phyloP scores from a whole-genome alignment of 1,140 invertebrate species.

The Drosophila nikananu region DNA sequence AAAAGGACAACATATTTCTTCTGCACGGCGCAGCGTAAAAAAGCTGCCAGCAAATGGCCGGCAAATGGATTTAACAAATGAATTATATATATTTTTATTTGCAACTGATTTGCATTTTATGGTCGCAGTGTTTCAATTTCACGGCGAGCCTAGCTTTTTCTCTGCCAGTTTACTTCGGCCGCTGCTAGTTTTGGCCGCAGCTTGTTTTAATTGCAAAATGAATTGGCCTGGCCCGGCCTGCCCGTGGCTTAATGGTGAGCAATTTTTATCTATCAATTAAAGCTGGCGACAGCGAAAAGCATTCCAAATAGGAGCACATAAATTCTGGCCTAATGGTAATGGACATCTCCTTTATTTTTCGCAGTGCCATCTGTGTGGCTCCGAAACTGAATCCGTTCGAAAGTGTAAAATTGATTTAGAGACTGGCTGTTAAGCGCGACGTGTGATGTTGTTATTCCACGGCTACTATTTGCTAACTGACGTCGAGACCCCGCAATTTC shows the following conservation, averaged over 20 bases:
- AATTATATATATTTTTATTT: constrained; percentile 70
- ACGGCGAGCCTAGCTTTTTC: background rate
- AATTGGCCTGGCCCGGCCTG: constrained; percentile 49
- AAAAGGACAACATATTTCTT: constrained; percentile 83
- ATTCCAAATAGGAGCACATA: constrained; percentile 59
- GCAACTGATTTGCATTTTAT: constrained; percentile 76
- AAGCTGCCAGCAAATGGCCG: constrained; percentile 67
- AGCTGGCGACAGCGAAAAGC: constrained; percentile 63
- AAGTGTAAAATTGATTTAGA: constrained; percentile 21
- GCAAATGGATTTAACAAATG: constrained; percentile 80
- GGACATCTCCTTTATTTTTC: constrained; percentile 19
- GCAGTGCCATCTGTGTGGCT: constrained; percentile 13
- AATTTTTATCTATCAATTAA: constrained; percentile 82
- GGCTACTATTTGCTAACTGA: background rate
- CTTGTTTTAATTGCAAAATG: constrained; percentile 81
- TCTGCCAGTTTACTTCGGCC: background rate
- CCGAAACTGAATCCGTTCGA: constrained; percentile 8
- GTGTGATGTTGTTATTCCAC: background rate
- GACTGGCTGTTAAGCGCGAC: background rate
- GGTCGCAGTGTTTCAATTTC: constrained; percentile 53
- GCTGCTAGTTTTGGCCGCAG: constrained; percentile 53
- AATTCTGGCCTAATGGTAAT: constrained; percentile 43
- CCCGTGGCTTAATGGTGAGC: constrained; percentile 62
- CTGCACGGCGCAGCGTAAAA: constrained; percentile 46
- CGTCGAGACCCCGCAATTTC: constrained; percentile 17